These are phyloP conservation scores for Abrostola tripartita DNA, from an alignment of 2,888 invertebrate genomes.

Conservation along the genomic window DNA sequence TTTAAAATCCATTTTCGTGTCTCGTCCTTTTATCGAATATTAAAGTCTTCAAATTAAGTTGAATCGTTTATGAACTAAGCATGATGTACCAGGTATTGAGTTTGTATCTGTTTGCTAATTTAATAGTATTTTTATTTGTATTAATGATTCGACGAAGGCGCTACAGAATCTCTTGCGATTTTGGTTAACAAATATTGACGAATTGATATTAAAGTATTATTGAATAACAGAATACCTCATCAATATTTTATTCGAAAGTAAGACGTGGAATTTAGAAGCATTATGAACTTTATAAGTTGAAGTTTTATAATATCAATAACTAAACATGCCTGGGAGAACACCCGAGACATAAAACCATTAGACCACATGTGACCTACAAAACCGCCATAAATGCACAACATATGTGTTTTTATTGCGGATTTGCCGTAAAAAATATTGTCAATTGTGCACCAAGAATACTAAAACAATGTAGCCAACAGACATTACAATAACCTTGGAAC, in stretches of 20 bases:
- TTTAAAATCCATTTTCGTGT: not conserved
- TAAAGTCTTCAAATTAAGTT: not conserved
- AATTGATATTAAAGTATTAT: too few relatives aligned
- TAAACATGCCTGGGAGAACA: conserved; percentile 13
- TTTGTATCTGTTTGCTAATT: conserved; percentile 9
- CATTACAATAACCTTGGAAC: conserved; percentile 38
- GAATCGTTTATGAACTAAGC: not conserved
- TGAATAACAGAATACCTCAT: too few relatives aligned
- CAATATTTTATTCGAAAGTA: too few relatives aligned
- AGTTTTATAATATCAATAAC: conserved; percentile 28
- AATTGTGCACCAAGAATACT: conserved; percentile 35
- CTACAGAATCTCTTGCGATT: too few relatives aligned
- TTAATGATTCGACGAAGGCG: not conserved
- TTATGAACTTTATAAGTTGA: not conserved
- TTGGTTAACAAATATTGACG: too few relatives aligned
- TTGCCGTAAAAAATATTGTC: conserved; percentile 31
- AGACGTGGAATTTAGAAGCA: too few relatives aligned
- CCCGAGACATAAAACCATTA: conserved; percentile 26
- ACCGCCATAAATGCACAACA: conserved; percentile 39
- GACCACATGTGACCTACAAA: conserved; percentile 53
- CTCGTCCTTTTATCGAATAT: not conserved
- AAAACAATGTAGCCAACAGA: conserved; percentile 40
- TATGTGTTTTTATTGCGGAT: conserved; percentile 28
- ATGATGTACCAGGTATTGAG: conserved; percentile 14
- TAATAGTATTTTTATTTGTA: conserved; percentile 5